Percentiles rank a stretch among this genome's conserved stretches.
These are phyloP conservation scores for Diorhabda elongata DNA, from an alignment of 1,140 invertebrate genomes.

Conservation along the genomic window DNA sequence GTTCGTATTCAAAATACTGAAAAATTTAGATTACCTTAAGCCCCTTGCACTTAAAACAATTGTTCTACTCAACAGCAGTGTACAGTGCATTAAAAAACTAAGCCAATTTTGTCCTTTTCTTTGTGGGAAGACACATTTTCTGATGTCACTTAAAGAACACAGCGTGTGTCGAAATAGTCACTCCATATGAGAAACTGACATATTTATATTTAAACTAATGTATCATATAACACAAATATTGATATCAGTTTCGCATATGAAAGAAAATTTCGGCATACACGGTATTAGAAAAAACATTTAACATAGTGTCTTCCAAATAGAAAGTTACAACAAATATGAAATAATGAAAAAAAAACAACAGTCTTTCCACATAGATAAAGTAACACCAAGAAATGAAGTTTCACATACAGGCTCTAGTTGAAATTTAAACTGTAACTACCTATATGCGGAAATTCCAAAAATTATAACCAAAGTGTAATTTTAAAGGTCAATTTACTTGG, in stretches of 20 bases:
- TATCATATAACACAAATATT: too few species aligned
- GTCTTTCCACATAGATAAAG: constrained; percentile 50
- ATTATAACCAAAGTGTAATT: constrained; percentile 7
- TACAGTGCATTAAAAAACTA: constrained; percentile 43
- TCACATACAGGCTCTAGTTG: background rate
- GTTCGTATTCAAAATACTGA: constrained; percentile 18
- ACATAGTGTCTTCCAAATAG: constrained; percentile 34
- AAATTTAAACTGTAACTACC: background rate
- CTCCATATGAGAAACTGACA: background rate
- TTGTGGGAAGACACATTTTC: constrained; percentile 88
- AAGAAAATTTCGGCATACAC: background rate
- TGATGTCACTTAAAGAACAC: constrained; percentile 46
- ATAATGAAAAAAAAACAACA: constrained; percentile 39
- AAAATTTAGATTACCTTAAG: constrained; percentile 26
- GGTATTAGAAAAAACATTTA: constrained; percentile 13
- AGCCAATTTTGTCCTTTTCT: constrained; percentile 49
- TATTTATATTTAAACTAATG: too few species aligned
- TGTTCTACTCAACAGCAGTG: constrained; percentile 45
- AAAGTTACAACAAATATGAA: constrained; percentile 28
- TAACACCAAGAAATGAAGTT: constrained; percentile 41
- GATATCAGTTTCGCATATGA: too few species aligned
- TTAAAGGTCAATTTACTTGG: background rate
- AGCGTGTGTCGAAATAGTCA: background rate
- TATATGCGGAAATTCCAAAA: background rate
- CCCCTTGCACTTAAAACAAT: constrained; percentile 45